A percentile compares a stretch with the other conserved stretches of the same genome.
Conservation (phyloP, 2,888 invertebrate genomes). For the Hydroisotoma schaefferi region DNA sequence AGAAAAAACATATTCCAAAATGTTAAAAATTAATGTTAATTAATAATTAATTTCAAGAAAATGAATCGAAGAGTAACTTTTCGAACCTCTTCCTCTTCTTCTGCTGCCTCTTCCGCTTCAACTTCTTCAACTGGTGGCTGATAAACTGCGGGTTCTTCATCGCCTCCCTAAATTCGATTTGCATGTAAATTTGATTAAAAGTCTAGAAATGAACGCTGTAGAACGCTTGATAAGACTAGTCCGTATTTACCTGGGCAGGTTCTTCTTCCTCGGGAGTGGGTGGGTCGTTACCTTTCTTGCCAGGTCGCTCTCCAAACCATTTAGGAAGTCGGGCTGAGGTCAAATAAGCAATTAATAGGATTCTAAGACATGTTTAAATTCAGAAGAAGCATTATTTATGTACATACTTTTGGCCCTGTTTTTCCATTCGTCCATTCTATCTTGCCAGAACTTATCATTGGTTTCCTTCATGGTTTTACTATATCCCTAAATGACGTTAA, state of each 20-base stretch:
- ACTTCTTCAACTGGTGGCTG: constrained; percentile 24
- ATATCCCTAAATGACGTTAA: constrained; percentile 63
- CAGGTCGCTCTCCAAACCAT: constrained; percentile 93
- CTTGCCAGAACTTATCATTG: constrained; percentile 82
- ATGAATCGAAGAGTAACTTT: no score
- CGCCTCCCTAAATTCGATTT: not conserved
- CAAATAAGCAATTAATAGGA: not conserved
- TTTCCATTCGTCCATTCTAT: constrained; percentile 79
- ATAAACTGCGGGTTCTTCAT: constrained; percentile 2
- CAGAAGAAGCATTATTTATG: no score
- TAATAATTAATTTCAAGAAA: not conserved
- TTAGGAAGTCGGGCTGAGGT: constrained; percentile 82
- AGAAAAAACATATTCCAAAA: constrained; percentile 3
- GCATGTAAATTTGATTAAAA: no score
- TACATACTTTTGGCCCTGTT: constrained; percentile 84
- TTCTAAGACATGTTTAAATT: not conserved
- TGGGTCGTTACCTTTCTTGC: constrained; percentile 83
- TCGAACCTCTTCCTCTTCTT: constrained; percentile 20
- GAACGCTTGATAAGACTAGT: no score
- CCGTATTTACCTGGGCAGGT: no score
- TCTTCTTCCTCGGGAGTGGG: constrained; percentile 54
- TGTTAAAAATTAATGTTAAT: not conserved
- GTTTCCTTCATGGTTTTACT: constrained; percentile 72
- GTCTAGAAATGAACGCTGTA: no score
- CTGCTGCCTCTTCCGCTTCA: constrained; percentile 18